Base-by-base conservation (phyloP, 2,113 vertebrate species). In the Coturnix japonica region DNA sequence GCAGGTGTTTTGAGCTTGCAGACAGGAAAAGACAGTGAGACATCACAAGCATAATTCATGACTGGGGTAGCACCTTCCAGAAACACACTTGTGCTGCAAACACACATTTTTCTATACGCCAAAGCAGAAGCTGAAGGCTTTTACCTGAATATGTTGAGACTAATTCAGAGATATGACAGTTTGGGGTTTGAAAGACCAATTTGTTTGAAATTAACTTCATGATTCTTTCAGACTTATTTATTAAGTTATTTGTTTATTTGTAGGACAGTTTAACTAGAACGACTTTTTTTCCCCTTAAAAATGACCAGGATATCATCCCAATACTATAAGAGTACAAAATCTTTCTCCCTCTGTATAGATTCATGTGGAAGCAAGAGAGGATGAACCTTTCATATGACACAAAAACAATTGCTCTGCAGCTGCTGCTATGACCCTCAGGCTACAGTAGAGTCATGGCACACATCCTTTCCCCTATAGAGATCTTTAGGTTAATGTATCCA, bases 401-500 rank as follows among this genome's bases (percentile, higher is more conserved):
- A 75, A 93, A 88, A 86, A 69, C 80, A 81, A 94, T 90, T 84
- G 85, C 73, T 86, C 66, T 86, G 88, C 88, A 95, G 90, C 95
- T 96, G 90, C 83, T 91, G 77, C 72, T 76, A 54, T 1, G 19
- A 86, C 85, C 90, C 94, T 93, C 90, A 49, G 90, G 88, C 90
- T 91, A 90, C 80, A 37, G 57, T 25, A 15, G 76, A 90, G 85
- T 91, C 85, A 41, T 76, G 88, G 73, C 61, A 53, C 76, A 88
- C 88, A 86, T 90, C 88, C 71, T 81, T 93, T 81, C 74, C 88
- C 85, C 86, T 91, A 7, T 57, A 79, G 83, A 39, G 47, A 91
- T 91, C 83, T 79, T 91, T 63, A 78, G 73, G n/a, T 57, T 95
- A 90, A 91, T 91, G 80, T 81, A 91, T 65, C 83, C 90, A 88